Evolutionary conservation across 2,797 vertebrate species (phyloP).

Genomic region (Denticeps clupeoides): DNA sequence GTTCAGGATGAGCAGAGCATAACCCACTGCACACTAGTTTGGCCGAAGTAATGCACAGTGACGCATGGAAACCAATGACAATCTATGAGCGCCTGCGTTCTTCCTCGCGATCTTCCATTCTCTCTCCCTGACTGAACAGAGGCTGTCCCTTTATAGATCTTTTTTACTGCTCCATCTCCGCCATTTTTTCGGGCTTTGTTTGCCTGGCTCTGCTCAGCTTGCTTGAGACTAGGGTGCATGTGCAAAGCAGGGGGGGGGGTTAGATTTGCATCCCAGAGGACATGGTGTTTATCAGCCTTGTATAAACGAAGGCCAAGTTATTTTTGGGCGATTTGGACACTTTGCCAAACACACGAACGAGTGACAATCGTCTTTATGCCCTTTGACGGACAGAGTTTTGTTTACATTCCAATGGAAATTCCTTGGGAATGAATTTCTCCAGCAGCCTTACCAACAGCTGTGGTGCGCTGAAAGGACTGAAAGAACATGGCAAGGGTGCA

Average conservation of each 20-base stretch:
- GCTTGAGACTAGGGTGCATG: neutral
- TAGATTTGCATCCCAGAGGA: neutral
- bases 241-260: neutral
- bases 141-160: neutral
- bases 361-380: no score
- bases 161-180: neutral
- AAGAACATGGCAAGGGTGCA: no score
- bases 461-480: no score
- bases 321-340: no score
- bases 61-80: slow-evolving; percentile 6
- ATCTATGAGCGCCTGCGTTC: no score
- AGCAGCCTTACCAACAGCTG: no score
- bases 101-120: no score
- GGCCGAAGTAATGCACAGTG: slow-evolving; percentile 11
- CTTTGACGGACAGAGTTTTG: neutral
- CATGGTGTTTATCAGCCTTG: no score
- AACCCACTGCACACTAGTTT: slow-evolving; percentile 4
- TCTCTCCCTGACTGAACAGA: neutral
- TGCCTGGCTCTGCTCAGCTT: neutral
- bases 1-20: neutral
- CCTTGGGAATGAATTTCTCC: neutral
- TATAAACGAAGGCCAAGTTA: no score
- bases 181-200: neutral
- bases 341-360: no score
- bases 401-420: neutral